Evolutionary conservation across 2,888 invertebrate species (phyloP).

Genomic region (Quadroppia sp.): DNA sequence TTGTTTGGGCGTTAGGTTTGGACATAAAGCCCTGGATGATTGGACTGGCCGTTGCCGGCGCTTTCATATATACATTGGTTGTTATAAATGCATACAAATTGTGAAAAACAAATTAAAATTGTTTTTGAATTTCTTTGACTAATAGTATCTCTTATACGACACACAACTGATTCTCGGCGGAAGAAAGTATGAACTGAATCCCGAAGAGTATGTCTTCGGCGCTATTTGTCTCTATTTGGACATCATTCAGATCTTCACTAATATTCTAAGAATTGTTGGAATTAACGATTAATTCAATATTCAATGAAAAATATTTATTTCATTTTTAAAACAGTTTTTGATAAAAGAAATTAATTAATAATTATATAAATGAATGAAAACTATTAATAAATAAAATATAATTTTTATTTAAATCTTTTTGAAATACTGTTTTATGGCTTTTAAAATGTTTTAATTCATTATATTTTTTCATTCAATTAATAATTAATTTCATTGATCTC

Average conservation of each 20-base stretch:
- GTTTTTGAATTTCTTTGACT: not conserved
- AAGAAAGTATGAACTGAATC: slow-evolving; percentile 5
- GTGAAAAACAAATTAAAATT: not conserved
- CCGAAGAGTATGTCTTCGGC: not conserved
- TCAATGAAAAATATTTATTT: too few relatives aligned
- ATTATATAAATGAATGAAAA: too few relatives aligned
- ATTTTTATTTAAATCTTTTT: too few relatives aligned
- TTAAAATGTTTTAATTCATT: too few relatives aligned
- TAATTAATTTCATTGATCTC: too few relatives aligned
- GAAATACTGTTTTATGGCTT: too few relatives aligned
- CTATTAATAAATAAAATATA: too few relatives aligned
- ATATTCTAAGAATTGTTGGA: not conserved
- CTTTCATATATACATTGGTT: not conserved
- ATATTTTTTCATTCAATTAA: too few relatives aligned
- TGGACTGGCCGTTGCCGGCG: not conserved
- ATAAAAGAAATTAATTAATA: too few relatives aligned
- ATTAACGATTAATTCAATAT: too few relatives aligned
- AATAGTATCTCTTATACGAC: not conserved
- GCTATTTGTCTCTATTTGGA: not conserved
- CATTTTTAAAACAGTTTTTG: too few relatives aligned
- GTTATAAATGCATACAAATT: not conserved
- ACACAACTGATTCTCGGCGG: slow-evolving; percentile 14
- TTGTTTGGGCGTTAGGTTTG: not conserved
- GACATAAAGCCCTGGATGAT: not conserved
- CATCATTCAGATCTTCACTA: not conserved